Conservation (phyloP, 2,113 vertebrate genomes). For the Neopipo cinnamomea region DNA sequence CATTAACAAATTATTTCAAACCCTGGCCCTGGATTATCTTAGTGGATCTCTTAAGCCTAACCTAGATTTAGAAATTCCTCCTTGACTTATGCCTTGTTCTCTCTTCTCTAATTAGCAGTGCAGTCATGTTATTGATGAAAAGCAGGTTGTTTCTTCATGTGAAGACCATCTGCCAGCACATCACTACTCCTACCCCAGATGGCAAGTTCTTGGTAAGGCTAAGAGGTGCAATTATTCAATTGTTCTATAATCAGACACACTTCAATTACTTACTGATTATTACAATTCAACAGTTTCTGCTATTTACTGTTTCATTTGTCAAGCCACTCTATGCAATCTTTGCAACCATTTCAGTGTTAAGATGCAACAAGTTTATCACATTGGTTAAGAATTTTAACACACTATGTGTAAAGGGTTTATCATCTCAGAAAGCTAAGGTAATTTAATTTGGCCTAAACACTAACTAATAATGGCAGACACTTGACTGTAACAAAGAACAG, state of each 20-base stretch:
- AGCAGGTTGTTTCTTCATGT: not conserved
- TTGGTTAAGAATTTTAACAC: not conserved
- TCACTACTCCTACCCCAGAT: not conserved
- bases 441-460: not conserved
- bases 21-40: not conserved
- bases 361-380: not conserved
- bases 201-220: slow-evolving; percentile 24
- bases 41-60: not conserved
- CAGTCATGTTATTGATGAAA: not conserved
- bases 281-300: not conserved
- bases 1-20: not conserved
- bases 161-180: slow-evolving; percentile 26
- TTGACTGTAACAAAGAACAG: not conserved
- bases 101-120: slow-evolving; percentile 19
- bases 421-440: not conserved
- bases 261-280: slow-evolving; percentile 1
- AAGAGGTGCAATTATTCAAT: slow-evolving; percentile 13
- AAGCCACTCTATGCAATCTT: not conserved
- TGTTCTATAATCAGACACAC: not conserved
- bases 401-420: not conserved
- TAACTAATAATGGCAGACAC: not conserved
- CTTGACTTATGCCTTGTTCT: not conserved
- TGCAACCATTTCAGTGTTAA: not conserved
- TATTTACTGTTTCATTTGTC: not conserved
- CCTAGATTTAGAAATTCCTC: not conserved